Evolutionary conservation across 1,140 invertebrate species (phyloP).

Genomic region (Cydia splendana): DNA sequence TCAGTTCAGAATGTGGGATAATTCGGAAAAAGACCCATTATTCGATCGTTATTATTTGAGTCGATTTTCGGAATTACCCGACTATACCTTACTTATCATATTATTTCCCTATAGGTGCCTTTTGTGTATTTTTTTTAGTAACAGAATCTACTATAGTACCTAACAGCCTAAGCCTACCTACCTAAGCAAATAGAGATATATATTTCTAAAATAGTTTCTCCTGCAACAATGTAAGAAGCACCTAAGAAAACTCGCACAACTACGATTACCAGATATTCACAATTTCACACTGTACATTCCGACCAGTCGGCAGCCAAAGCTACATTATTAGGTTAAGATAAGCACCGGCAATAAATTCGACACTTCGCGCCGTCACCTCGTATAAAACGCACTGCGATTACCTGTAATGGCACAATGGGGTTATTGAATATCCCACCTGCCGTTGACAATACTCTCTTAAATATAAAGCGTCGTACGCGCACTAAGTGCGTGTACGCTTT

Average conservation of each 20-base stretch:
- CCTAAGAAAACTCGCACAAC: not conserved
- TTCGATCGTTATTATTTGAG: too few species aligned
- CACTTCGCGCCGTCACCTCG: conserved; percentile 51
- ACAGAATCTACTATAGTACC: too few species aligned
- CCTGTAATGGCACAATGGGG: conserved; percentile 60
- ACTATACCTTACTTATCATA: too few species aligned
- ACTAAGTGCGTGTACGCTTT: not conserved
- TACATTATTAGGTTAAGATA: conserved; percentile 39
- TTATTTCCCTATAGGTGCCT: too few species aligned
- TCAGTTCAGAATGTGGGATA: too few species aligned
- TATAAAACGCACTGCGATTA: conserved; percentile 57
- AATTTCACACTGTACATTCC: conserved; percentile 47
- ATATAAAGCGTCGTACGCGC: conserved; percentile 11
- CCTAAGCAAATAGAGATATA: not conserved
- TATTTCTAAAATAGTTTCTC: not conserved
- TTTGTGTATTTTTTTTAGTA: too few species aligned
- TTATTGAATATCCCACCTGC: conserved; percentile 47
- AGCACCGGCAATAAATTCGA: conserved; percentile 53
- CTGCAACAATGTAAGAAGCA: not conserved
- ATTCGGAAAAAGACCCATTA: too few species aligned
- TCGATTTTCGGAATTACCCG: too few species aligned
- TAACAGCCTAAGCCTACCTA: too few species aligned
- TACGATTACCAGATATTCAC: not conserved
- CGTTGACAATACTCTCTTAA: conserved; percentile 22
- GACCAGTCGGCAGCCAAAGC: conserved; percentile 34